phyloP scores from a whole-genome alignment of 2,797 vertebrate genomes.

The Periophthalmus magnuspinnatus region DNA sequence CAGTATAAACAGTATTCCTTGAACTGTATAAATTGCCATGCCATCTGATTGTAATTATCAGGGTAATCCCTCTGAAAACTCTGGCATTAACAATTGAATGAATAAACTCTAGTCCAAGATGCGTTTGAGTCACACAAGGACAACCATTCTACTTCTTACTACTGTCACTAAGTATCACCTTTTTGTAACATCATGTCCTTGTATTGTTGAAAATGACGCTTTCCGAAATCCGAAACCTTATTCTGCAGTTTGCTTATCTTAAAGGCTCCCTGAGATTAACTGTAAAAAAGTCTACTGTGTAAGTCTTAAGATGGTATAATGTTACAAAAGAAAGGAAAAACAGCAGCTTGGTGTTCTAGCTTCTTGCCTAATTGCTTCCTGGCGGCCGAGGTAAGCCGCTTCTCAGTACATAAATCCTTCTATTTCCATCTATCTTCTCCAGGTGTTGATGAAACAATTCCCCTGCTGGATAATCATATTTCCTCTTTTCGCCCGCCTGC shows the following conservation, averaged over 20 bases:
- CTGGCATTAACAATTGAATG: too few species aligned
- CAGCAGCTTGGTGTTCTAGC: constrained; percentile 40
- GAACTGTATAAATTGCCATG: too few species aligned
- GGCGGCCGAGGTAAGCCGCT: constrained; percentile 59
- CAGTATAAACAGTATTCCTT: too few species aligned
- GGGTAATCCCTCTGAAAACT: too few species aligned
- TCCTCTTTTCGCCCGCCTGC: constrained; percentile 51
- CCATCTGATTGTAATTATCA: too few species aligned
- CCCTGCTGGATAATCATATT: constrained; percentile 75
- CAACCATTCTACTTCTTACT: too few species aligned
- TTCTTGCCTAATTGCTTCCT: constrained; percentile 73
- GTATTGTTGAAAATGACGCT: background rate
- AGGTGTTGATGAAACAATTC: constrained; percentile 79
- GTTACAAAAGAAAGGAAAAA: constrained; percentile 23
- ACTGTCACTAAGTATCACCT: too few species aligned
- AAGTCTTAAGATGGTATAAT: constrained; percentile 8
- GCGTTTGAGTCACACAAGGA: too few species aligned
- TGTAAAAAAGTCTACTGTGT: constrained; percentile 12
- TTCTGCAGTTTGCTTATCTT: background rate
- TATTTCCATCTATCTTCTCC: constrained; percentile 73
- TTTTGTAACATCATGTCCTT: background rate
- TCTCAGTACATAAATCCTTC: constrained; percentile 70
- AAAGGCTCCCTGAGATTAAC: background rate
- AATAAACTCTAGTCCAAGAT: too few species aligned
- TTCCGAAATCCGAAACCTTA: background rate